A percentile compares a stretch with the other conserved stretches of the same genome.
Conservation (phyloP, 2,113 vertebrate species). For the Pomatorhinus ruficollis region DNA sequence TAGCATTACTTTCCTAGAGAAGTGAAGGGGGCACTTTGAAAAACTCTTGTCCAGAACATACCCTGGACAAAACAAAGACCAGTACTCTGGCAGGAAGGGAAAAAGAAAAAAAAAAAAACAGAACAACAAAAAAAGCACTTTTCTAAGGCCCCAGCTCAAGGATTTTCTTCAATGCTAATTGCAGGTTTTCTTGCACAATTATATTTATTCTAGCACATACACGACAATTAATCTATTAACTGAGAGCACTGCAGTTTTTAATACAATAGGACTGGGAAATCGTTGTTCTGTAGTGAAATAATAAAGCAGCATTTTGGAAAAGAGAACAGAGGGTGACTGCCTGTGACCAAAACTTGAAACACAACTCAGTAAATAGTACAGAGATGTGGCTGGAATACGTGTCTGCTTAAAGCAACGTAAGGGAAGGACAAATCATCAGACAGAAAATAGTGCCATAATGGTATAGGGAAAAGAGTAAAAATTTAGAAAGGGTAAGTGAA, state of each 20-base stretch:
- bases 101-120: background rate
- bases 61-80: background rate
- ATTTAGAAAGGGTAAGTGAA: background rate
- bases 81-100: background rate
- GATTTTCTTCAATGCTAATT: background rate
- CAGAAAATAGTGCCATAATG: background rate
- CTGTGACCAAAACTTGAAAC: background rate
- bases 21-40: background rate
- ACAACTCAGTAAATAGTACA: background rate
- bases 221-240: background rate
- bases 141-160: background rate
- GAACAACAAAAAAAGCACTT: background rate
- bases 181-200: background rate
- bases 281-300: background rate
- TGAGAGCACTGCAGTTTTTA: background rate
- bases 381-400: rapidly evolving
- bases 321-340: background rate
- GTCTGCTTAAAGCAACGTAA: background rate
- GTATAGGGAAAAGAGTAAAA: background rate
- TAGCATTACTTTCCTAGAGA: background rate
- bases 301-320: background rate
- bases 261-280: background rate
- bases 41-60: background rate
- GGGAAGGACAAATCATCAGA: background rate
- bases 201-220: background rate